Conservation (phyloP, 2,113 vertebrate species). For the Sander lucioperca region DNA sequence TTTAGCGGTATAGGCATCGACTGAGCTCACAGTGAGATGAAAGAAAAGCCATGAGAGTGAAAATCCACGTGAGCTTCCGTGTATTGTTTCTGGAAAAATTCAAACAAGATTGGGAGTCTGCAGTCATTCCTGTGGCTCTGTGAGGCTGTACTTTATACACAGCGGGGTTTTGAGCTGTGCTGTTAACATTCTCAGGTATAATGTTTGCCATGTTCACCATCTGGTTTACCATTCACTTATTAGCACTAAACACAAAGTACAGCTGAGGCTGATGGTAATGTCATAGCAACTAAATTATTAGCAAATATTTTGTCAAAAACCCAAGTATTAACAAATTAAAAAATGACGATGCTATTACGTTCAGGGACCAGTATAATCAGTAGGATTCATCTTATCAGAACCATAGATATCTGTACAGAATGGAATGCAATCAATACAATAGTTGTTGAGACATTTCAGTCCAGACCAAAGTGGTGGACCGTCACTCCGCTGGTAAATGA, state of each 20-base stretch:
- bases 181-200: background rate
- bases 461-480: background rate
- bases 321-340: background rate
- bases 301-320: background rate
- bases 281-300: background rate
- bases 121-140: background rate
- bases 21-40: background rate
- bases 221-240: background rate
- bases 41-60: background rate
- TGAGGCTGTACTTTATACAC: too few relatives aligned
- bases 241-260: background rate
- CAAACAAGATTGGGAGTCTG: background rate
- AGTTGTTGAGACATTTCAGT: background rate
- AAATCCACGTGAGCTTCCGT: background rate
- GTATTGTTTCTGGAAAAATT: background rate
- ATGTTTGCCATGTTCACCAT: background rate
- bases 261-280: background rate
- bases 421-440: background rate
- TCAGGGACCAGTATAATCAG: background rate
- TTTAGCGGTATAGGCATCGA: background rate
- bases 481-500: background rate
- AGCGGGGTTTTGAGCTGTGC: background rate
- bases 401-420: background rate
- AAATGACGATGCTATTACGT: background rate
- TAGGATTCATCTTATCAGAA: background rate